phyloP scores from a whole-genome alignment of 2,113 vertebrate species.

The Pelvicachromis taeniatus region DNA sequence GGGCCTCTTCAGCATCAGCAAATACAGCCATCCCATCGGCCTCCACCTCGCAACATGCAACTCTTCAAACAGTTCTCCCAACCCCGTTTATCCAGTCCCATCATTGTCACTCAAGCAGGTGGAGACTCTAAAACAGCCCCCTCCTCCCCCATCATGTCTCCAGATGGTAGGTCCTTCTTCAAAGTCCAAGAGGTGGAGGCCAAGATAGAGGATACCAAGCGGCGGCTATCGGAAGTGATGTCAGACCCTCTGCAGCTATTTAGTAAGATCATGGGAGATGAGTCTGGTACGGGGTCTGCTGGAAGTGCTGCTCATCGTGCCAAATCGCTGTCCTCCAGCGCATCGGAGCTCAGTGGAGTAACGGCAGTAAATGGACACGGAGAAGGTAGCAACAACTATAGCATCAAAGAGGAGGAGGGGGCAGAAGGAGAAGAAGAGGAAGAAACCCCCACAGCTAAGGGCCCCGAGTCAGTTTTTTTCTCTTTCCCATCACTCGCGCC shows the following conservation, averaged over 20 bases:
- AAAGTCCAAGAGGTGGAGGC: conserved; percentile 98
- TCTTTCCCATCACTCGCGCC: conserved; percentile 54
- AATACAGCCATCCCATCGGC: conserved; percentile 27
- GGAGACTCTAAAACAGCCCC: conserved; percentile 97
- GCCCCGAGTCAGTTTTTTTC: conserved; percentile 65
- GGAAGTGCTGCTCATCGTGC: conserved; percentile 77
- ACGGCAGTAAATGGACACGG: conserved; percentile 85
- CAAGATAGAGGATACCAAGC: conserved; percentile 93
- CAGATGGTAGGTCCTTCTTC: conserved; percentile 94
- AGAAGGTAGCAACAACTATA: conserved; percentile 90
- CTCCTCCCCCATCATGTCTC: conserved; percentile 91
- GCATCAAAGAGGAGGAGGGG: conserved; percentile 96
- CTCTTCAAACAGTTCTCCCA: conserved; percentile 98
- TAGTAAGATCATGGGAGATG: conserved; percentile 98
- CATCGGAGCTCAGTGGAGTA: conserved; percentile 86
- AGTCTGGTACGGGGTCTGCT: conserved; percentile 78
- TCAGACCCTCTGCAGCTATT: conserved; percentile 95
- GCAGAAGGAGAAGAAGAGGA: conserved; percentile 64
- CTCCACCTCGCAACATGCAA: conserved; percentile 87
- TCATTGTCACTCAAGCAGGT: conserved; percentile 31
- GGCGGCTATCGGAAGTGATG: conserved; percentile 95
- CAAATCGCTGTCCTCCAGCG: conserved; percentile 93
- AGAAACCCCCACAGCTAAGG: conserved; percentile 50
- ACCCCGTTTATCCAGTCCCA: conserved; percentile 72
- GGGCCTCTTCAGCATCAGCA: conserved; percentile 59